Conservation (phyloP, 2,888 invertebrate species). For the Heterodera filipjevi region DNA sequence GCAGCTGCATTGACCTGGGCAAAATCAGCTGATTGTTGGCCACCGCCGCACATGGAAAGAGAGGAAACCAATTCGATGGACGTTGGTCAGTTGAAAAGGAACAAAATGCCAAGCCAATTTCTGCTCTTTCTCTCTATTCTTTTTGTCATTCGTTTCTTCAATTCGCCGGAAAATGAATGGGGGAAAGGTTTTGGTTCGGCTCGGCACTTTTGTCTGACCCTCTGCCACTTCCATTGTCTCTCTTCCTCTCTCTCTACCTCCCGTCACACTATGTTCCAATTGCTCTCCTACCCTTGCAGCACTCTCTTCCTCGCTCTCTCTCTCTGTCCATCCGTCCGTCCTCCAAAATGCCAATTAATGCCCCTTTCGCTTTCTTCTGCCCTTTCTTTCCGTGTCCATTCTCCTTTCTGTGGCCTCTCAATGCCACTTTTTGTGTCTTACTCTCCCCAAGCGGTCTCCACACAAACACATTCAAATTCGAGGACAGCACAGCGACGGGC, state of each 20-base stretch:
- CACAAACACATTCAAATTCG: constrained; percentile 15
- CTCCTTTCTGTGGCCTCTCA: constrained; percentile 15
- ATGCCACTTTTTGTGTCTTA: constrained; percentile 16
- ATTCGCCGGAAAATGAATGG: neutral
- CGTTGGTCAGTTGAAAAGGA: neutral
- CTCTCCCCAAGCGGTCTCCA: constrained; percentile 2
- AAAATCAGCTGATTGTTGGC: neutral
- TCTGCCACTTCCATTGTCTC: neutral
- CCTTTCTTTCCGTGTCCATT: no score
- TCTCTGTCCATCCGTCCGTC: neutral
- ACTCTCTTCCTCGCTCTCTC: constrained; percentile 3
- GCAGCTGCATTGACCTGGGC: neutral
- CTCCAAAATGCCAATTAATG: constrained; percentile 24
- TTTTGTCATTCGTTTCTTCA: neutral
- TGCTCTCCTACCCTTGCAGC: neutral
- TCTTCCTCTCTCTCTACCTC: neutral
- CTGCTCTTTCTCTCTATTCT: neutral
- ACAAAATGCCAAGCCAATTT: constrained; percentile 9
- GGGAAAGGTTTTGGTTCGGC: neutral
- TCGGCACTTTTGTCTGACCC: neutral
- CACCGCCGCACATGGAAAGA: neutral
- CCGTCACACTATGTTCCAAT: neutral
- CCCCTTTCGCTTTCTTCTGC: neutral
- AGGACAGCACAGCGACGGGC: constrained; percentile 18
- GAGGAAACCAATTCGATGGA: neutral